Conservation (phyloP, 2,797 vertebrate genomes). For the Dendrocincla fuliginosa region DNA sequence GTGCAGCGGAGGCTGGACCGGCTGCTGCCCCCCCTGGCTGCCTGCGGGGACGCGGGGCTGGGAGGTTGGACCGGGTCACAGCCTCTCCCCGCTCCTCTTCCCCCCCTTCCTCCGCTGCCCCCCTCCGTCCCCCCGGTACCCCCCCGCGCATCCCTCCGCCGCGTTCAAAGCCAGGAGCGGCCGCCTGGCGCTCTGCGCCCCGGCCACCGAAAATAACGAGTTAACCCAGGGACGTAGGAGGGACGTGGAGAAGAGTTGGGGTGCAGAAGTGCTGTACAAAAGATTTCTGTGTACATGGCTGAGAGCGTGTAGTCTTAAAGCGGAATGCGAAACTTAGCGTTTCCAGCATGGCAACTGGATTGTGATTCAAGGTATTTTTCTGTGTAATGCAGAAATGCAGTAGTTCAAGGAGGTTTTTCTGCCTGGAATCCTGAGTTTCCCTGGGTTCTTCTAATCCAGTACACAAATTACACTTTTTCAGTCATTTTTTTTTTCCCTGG, state of each 20-base stretch:
- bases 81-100: conserved; percentile 12
- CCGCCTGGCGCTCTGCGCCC: neutral
- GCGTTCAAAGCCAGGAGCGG: conserved; percentile 24
- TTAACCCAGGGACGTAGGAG: conserved; percentile 55
- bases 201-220: conserved; percentile 53
- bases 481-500: neutral
- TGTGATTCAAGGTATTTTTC: conserved; percentile 55
- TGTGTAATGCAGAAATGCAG: neutral
- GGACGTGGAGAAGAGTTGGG: conserved; percentile 34
- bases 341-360: conserved; percentile 53
- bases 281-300: conserved; percentile 59
- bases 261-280: conserved; percentile 61
- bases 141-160: conserved; percentile 3
- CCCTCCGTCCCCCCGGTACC: neutral
- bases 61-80: conserved; percentile 45
- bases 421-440: neutral
- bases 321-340: conserved; percentile 57
- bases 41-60: conserved; percentile 21
- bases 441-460: neutral
- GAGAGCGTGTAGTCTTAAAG: conserved; percentile 56
- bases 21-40: conserved; percentile 53
- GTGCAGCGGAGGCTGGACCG: conserved; percentile 17
- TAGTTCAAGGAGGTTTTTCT: conserved; percentile 1
- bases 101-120: neutral
- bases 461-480: neutral